Evolutionary conservation across 2,113 vertebrate genomes (phyloP).

Genomic region (Upupa epops): DNA sequence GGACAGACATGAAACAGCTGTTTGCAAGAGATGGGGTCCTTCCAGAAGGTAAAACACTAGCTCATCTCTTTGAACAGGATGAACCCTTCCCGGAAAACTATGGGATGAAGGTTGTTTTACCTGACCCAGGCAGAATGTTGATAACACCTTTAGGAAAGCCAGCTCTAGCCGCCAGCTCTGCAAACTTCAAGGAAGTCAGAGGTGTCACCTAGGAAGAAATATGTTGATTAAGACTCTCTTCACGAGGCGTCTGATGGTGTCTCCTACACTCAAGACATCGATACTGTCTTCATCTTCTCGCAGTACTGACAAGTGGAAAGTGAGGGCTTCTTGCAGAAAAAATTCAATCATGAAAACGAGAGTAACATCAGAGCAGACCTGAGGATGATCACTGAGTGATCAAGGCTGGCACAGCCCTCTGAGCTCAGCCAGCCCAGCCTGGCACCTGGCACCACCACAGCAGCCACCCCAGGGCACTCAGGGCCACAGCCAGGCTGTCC

Average conservation of each 20-base stretch:
- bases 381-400: not conserved
- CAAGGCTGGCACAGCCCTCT: too few species aligned
- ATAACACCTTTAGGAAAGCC: slow-evolving; percentile 84
- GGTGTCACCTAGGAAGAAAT: slow-evolving; percentile 80
- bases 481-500: too few species aligned
- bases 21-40: not conserved
- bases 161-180: slow-evolving; percentile 80
- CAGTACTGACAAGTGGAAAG: not conserved
- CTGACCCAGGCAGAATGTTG: slow-evolving; percentile 85
- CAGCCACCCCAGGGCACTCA: too few species aligned
- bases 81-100: not conserved
- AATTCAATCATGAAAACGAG: not conserved
- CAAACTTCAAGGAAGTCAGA: slow-evolving; percentile 84
- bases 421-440: too few species aligned
- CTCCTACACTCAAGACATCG: not conserved
- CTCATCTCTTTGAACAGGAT: not conserved
- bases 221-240: not conserved
- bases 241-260: not conserved
- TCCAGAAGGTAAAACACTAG: not conserved
- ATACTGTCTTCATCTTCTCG: not conserved
- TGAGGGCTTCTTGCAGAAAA: not conserved
- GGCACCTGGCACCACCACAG: too few species aligned
- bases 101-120: slow-evolving; percentile 61
- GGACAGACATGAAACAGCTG: not conserved
- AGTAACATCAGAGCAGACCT: not conserved